A percentile compares a stretch with the other conserved stretches of the same genome.
These are phyloP conservation scores for Xestoiulus laeticollis DNA, from an alignment of 2,888 invertebrate species.

Conservation along the genomic window DNA sequence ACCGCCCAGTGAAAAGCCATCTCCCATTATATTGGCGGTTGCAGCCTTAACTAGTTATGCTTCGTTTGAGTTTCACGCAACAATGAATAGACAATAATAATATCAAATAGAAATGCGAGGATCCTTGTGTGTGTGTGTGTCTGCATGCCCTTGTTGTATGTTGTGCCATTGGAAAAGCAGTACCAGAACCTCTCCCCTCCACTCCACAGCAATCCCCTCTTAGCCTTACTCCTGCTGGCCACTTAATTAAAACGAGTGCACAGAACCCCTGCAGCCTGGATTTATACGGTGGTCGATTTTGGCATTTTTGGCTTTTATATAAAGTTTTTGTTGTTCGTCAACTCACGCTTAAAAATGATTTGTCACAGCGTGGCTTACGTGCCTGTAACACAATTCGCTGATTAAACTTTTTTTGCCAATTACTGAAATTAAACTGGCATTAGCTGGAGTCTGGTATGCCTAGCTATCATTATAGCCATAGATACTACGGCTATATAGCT, in stretches of 20 bases:
- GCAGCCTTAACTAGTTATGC: conserved; percentile 45
- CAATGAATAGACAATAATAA: conserved; percentile 44
- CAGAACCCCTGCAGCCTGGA: conserved; percentile 14
- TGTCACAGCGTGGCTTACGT: conserved; percentile 1
- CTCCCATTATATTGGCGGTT: conserved; percentile 35
- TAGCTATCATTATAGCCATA: neutral
- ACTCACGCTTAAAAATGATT: conserved; percentile 33
- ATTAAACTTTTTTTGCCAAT: conserved; percentile 8
- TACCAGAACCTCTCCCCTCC: neutral
- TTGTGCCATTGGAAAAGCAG: neutral
- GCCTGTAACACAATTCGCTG: neutral
- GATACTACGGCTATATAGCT: neutral
- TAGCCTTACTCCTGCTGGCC: neutral
- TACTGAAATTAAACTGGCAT: conserved; percentile 16
- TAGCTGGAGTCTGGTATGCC: neutral
- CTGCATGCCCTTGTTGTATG: neutral
- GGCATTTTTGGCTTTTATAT: conserved; percentile 38
- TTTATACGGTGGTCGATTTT: conserved; percentile 35
- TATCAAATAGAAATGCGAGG: conserved; percentile 6
- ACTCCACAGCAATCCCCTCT: neutral
- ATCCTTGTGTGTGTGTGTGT: neutral
- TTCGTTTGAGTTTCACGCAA: conserved; percentile 41
- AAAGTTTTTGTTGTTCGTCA: conserved; percentile 30
- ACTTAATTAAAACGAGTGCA: conserved; percentile 43
- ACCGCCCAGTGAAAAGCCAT: conserved; percentile 23